Evolutionary conservation across 1,140 invertebrate genomes (phyloP).

Genomic region (Araneus ventricosus): DNA sequence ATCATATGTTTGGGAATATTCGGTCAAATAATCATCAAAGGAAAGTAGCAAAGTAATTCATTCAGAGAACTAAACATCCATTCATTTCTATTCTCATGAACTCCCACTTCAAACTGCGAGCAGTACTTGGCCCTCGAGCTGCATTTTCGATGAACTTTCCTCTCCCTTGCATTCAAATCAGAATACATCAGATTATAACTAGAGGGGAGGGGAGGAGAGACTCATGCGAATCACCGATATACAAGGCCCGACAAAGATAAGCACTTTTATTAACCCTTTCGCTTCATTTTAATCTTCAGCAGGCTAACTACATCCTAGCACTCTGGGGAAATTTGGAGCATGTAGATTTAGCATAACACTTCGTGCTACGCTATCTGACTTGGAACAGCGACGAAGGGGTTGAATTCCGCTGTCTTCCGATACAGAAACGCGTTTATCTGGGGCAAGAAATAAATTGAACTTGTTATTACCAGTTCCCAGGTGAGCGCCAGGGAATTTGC

Average conservation of each 20-base stretch:
- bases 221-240: background rate
- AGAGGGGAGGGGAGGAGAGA: background rate
- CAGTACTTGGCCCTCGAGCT: background rate
- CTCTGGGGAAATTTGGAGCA: constrained; percentile 19
- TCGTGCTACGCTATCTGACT: background rate
- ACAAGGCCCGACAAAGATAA: constrained; percentile 15
- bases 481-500: background rate
- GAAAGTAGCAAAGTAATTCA: background rate
- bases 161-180: constrained; percentile 17
- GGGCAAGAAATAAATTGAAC: constrained; percentile 33
- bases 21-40: background rate
- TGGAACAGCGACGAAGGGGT: background rate
- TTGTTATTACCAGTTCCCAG: constrained; percentile 7
- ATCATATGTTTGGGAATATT: no score
- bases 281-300: constrained; percentile 30
- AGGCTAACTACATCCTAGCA: background rate
- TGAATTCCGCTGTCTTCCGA: background rate
- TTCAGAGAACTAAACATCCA: background rate
- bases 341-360: constrained; percentile 22
- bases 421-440: background rate
- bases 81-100: background rate
- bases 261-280: constrained; percentile 34
- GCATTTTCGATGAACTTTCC: background rate
- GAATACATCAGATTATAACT: constrained; percentile 14
- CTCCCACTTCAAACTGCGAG: background rate